phyloP scores from a whole-genome alignment of 1,140 invertebrate species.

The Penaeus vannamei region DNA sequence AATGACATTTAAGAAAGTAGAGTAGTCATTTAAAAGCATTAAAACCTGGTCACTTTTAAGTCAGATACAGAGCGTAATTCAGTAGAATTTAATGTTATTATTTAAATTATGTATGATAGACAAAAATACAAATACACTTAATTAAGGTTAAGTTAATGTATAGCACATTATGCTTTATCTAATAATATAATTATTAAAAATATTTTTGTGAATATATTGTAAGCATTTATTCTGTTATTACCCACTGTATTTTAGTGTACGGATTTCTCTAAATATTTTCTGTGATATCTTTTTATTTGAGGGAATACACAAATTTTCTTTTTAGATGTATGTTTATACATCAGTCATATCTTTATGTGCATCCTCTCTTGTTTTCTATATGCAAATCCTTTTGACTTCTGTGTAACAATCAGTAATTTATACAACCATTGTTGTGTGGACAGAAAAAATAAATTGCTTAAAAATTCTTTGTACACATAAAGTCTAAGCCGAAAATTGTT shows the following conservation, averaged over 20 bases:
- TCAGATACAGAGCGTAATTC: background rate
- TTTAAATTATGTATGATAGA: slow-evolving; percentile 52
- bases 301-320: background rate
- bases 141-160: slow-evolving; percentile 58
- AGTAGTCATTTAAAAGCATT: slow-evolving; percentile 23
- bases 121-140: slow-evolving; percentile 55
- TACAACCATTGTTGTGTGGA: no score
- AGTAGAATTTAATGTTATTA: slow-evolving; percentile 36
- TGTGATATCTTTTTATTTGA: slow-evolving; percentile 40
- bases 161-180: slow-evolving; percentile 48
- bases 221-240: slow-evolving; percentile 9
- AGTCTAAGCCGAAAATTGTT: no score
- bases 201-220: slow-evolving; percentile 43
- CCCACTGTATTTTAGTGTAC: slow-evolving; percentile 19
- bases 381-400: no score
- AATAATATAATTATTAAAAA: slow-evolving; percentile 42
- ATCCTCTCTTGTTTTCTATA: no score
- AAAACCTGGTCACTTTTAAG: background rate
- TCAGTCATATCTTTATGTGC: no score
- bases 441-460: no score
- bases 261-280: slow-evolving; percentile 49
- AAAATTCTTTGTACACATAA: no score
- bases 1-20: slow-evolving; percentile 9
- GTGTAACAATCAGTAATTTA: no score
- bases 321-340: no score